Conservation (phyloP, 2,797 vertebrate species). For the Phataginus tricuspis region DNA sequence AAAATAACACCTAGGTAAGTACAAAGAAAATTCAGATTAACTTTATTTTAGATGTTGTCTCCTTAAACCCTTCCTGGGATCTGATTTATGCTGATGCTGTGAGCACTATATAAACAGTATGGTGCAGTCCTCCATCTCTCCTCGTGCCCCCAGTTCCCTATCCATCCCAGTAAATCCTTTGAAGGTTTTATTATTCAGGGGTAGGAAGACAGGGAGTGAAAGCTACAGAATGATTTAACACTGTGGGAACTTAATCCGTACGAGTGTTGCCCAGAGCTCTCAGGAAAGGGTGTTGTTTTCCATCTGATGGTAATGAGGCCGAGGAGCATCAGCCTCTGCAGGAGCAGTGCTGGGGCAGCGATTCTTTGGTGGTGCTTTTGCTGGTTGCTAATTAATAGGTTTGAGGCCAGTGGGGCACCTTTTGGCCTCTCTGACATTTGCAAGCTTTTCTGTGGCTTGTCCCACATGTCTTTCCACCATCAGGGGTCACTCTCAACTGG, state of each 20-base stretch:
- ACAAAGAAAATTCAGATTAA: constrained; percentile 78
- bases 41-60: constrained; percentile 76
- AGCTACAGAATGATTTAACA: constrained; percentile 89
- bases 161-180: constrained; percentile 84
- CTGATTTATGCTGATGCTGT: constrained; percentile 71
- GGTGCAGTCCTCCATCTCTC: constrained; percentile 77
- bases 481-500: constrained; percentile 81
- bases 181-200: constrained; percentile 88
- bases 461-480: constrained; percentile 78
- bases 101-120: constrained; percentile 79
- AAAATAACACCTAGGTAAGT: constrained; percentile 60
- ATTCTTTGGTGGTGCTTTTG: constrained; percentile 84
- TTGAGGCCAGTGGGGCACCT: constrained; percentile 83
- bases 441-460: constrained; percentile 83
- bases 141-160: constrained; percentile 71
- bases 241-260: constrained; percentile 90
- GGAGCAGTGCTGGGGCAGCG: constrained; percentile 83
- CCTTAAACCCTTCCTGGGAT: constrained; percentile 75
- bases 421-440: constrained; percentile 82
- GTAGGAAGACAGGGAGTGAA: constrained; percentile 85
- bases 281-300: constrained; percentile 89
- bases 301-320: constrained; percentile 91
- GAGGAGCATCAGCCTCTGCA: constrained; percentile 87
- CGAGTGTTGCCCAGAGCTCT: constrained; percentile 86
- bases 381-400: constrained; percentile 88